These are phyloP conservation scores for Pectinophora gossypiella DNA, from an alignment of 1,140 invertebrate genomes.

Conservation along the genomic window DNA sequence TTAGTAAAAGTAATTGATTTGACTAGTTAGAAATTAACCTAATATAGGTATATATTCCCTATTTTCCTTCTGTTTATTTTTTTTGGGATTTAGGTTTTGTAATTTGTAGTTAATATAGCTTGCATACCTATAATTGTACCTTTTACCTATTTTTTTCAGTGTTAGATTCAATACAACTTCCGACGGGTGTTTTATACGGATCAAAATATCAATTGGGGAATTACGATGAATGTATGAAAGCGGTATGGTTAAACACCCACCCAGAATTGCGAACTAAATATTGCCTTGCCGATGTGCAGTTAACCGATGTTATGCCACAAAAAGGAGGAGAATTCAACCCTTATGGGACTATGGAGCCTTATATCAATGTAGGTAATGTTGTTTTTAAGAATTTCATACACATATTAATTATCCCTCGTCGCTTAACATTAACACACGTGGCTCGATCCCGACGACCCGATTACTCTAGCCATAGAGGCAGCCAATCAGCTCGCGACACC, in stretches of 20 bases:
- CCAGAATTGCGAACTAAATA: conserved; percentile 65
- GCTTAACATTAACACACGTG: too few relatives aligned
- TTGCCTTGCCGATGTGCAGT: conserved; percentile 58
- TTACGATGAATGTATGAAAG: conserved; percentile 75
- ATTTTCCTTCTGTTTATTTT: too few relatives aligned
- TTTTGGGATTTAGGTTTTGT: too few relatives aligned
- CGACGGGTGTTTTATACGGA: conserved; percentile 70
- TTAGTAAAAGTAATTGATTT: too few relatives aligned
- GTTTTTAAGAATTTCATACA: too few relatives aligned
- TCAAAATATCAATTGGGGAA: conserved; percentile 75
- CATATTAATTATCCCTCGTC: too few relatives aligned
- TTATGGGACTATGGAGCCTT: conserved; percentile 9
- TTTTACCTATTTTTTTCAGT: conserved; percentile 45
- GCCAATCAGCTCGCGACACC: too few relatives aligned
- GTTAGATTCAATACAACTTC: conserved; percentile 73
- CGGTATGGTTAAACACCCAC: conserved; percentile 35
- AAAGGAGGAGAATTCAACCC: conserved; percentile 7
- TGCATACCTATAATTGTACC: not conserved
- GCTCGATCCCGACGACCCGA: too few relatives aligned
- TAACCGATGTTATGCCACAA: not conserved
- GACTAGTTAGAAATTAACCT: too few relatives aligned
- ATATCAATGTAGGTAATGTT: conserved; percentile 20
- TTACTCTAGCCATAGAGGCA: too few relatives aligned
- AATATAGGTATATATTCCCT: too few relatives aligned
- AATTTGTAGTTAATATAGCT: too few relatives aligned